Percentiles rank a stretch among this genome's conserved stretches.
Evolutionary conservation across 2,113 vertebrate genomes (phyloP).

Genomic region (Aegithalos caudatus): DNA sequence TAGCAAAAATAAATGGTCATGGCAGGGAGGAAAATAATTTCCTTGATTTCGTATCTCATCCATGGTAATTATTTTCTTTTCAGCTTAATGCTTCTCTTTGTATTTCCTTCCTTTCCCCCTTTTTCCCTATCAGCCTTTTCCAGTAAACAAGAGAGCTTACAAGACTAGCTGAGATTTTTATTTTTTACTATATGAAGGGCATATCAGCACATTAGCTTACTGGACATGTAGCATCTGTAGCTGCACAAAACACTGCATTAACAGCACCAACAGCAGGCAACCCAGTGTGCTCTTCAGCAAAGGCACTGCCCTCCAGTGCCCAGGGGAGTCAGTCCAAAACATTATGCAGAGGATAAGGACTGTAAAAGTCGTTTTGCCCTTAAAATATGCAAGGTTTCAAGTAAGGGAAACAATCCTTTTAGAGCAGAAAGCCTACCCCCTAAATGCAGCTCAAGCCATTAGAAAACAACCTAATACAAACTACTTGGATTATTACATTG

Average conservation of each 20-base stretch:
- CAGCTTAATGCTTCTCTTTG: neutral
- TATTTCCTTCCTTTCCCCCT: neutral
- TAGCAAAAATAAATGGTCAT: slow-evolving; percentile 48
- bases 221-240: neutral
- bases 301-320: neutral
- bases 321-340: neutral
- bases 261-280: neutral
- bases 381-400: neutral
- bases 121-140: neutral
- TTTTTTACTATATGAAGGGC: neutral
- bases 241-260: neutral
- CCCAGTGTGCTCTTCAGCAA: neutral
- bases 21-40: slow-evolving; percentile 49
- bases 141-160: neutral
- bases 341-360: neutral
- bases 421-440: neutral
- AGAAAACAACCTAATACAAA: neutral
- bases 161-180: neutral
- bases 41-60: slow-evolving; percentile 33
- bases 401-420: neutral
- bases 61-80: slow-evolving; percentile 60
- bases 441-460: neutral
- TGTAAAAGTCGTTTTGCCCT: neutral
- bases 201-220: neutral
- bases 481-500: neutral